These are phyloP conservation scores for Notothenia rossii DNA, from an alignment of 2,113 vertebrate genomes.

Conservation along the genomic window DNA sequence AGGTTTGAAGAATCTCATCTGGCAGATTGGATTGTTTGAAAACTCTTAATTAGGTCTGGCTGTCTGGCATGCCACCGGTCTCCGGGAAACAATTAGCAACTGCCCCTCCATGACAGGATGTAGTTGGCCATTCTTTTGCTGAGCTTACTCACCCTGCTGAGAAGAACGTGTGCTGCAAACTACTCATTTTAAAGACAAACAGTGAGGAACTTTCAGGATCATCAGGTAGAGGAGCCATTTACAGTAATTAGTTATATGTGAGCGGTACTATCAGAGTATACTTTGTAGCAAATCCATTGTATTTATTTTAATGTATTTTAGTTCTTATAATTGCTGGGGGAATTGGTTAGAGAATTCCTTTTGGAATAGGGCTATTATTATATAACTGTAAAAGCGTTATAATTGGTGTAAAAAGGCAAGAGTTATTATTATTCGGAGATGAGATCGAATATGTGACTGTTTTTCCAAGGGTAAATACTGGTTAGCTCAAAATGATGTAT, in stretches of 20 bases:
- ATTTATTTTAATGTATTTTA: not conserved
- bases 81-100: constrained; percentile 74
- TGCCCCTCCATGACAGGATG: constrained; percentile 67
- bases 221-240: not conserved
- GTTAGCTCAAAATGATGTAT: no score
- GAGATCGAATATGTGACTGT: no score
- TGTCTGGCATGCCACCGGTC: constrained; percentile 54
- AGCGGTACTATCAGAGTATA: not conserved
- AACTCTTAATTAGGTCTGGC: constrained; percentile 65
- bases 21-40: constrained; percentile 62
- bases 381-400: no score
- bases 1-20: constrained; percentile 38
- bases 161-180: constrained; percentile 37
- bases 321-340: no score
- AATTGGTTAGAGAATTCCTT: no score
- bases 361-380: no score
- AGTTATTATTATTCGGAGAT: no score
- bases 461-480: no score
- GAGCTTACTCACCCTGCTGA: constrained; percentile 57
- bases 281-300: not conserved
- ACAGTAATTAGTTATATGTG: not conserved
- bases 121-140: constrained; percentile 46
- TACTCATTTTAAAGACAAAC: constrained; percentile 36
- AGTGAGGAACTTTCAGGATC: constrained; percentile 21
- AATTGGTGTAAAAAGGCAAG: no score